These are phyloP conservation scores for Tychaedon coryphoeus DNA, from an alignment of 2,113 vertebrate genomes.

Conservation along the genomic window DNA sequence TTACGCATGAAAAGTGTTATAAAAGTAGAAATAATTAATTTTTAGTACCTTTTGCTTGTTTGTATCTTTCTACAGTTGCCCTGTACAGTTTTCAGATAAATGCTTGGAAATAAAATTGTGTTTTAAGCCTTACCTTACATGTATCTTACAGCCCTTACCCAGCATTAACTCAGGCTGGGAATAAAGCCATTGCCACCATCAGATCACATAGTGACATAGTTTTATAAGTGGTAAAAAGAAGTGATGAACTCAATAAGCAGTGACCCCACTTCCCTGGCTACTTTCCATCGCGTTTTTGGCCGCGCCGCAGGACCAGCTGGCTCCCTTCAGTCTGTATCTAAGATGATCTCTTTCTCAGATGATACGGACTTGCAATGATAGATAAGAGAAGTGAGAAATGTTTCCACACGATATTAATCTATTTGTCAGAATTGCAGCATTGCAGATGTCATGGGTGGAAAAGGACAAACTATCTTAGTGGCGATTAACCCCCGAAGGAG, in stretches of 20 bases:
- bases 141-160: background rate
- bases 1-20: background rate
- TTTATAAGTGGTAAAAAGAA: background rate
- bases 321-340: slow-evolving; percentile 23
- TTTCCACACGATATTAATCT: slow-evolving; percentile 4
- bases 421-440: slow-evolving; percentile 11
- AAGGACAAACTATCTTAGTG: background rate
- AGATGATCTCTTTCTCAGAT: slow-evolving; percentile 45
- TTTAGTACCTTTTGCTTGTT: background rate
- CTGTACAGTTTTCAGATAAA: background rate
- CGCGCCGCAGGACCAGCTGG: background rate
- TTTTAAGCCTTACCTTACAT: background rate
- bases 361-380: background rate
- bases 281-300: background rate
- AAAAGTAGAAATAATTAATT: background rate
- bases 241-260: background rate
- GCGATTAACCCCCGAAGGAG: slow-evolving; percentile 39
- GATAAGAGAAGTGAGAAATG: slow-evolving; percentile 34
- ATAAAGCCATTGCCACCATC: background rate
- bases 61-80: background rate
- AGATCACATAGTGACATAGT: background rate
- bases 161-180: background rate
- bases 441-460: background rate
- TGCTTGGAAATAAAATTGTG: background rate
- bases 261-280: background rate